Conservation (phyloP, 2,888 invertebrate genomes). For the Laothoe populi region DNA sequence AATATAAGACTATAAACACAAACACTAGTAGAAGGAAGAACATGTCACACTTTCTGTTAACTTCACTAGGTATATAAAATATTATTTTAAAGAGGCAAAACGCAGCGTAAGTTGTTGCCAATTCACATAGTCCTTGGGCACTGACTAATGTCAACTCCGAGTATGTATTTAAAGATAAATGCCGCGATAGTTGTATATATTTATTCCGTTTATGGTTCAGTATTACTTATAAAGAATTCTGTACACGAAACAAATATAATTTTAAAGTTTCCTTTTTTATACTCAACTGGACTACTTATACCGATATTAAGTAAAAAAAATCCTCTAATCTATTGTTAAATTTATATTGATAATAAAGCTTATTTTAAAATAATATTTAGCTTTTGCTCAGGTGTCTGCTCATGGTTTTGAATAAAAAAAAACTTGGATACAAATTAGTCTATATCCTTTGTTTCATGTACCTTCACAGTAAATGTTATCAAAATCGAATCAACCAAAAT, state of each 20-base stretch:
- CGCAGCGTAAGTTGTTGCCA: neutral
- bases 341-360: too few species aligned
- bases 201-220: neutral
- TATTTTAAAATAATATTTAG: too few species aligned
- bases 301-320: neutral
- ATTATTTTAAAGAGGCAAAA: neutral
- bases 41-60: constrained; percentile 33
- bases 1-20: constrained; percentile 51
- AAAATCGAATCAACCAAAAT: too few species aligned
- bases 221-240: neutral
- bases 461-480: too few species aligned
- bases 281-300: too few species aligned
- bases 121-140: neutral
- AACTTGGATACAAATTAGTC: too few species aligned
- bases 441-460: too few species aligned
- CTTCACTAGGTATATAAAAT: neutral
- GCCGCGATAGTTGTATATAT: neutral
- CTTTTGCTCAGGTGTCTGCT: too few species aligned
- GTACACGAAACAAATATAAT: neutral
- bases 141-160: neutral
- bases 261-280: neutral
- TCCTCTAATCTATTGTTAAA: too few species aligned
- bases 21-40: constrained; percentile 47
- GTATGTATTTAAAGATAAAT: constrained; percentile 8
- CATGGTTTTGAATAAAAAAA: too few species aligned